Conservation (phyloP, 2,113 vertebrate genomes). For the Prionailurus viverrinus region DNA sequence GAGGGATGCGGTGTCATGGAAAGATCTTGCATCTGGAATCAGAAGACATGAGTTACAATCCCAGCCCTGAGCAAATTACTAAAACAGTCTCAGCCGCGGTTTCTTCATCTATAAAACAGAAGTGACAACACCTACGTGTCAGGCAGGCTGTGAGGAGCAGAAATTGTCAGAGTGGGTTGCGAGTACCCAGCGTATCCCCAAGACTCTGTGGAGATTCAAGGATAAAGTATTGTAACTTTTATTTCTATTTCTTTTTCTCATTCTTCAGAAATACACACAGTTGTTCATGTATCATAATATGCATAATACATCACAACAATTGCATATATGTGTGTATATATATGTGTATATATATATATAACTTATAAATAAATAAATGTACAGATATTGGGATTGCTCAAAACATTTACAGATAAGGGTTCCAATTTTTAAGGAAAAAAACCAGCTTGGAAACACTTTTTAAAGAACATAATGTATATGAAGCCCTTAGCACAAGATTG, state of each 20-base stretch:
- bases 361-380: slow-evolving; percentile 57
- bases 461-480: not conserved
- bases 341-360: not conserved
- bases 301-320: slow-evolving; percentile 44
- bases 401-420: slow-evolving; percentile 41
- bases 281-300: slow-evolving; percentile 52
- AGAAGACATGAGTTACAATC: not conserved
- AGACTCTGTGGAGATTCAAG: not conserved
- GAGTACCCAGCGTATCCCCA: not conserved
- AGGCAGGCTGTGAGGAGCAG: not conserved
- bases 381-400: slow-evolving; percentile 18
- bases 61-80: not conserved
- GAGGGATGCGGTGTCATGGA: not conserved
- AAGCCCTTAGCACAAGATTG: not conserved
- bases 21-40: not conserved
- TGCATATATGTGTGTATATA: not conserved
- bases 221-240: not conserved
- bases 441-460: slow-evolving; percentile 30
- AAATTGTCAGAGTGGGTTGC: not conserved
- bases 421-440: not conserved
- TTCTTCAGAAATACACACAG: slow-evolving; percentile 57
- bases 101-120: not conserved
- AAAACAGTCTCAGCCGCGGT: not conserved
- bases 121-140: not conserved
- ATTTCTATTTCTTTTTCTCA: slow-evolving; percentile 21